Conservation (phyloP, 2,113 vertebrate species). For the Poecilia latipinna region DNA sequence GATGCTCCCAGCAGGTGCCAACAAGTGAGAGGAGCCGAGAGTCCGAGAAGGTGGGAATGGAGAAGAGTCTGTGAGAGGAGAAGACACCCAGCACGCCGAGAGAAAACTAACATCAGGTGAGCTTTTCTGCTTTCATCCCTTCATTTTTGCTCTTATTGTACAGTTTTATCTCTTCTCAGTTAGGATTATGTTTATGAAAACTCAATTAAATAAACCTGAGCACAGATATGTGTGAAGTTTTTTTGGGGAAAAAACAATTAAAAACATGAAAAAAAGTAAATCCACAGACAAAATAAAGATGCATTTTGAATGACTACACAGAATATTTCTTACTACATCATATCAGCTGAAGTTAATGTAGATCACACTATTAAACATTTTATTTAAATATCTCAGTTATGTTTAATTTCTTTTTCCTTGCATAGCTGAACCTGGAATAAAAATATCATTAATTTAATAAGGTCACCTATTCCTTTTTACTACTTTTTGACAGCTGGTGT, state of each 20-base stretch:
- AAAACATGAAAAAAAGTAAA: not conserved
- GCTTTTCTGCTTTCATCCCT: not conserved
- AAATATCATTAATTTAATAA: not conserved
- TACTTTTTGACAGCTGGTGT: not conserved
- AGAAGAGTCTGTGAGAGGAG: slow-evolving; percentile 70
- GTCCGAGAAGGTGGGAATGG: slow-evolving; percentile 52
- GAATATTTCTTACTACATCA: not conserved
- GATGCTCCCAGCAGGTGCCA: slow-evolving; percentile 81
- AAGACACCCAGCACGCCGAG: slow-evolving; percentile 43
- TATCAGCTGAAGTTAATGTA: not conserved
- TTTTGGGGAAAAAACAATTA: too few species aligned
- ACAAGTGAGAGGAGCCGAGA: slow-evolving; percentile 70
- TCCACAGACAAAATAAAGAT: not conserved
- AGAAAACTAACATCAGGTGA: slow-evolving; percentile 56
- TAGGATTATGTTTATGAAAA: too few species aligned
- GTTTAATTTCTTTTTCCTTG: not conserved
- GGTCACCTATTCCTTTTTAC: not conserved
- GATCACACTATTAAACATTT: not conserved
- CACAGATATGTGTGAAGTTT: too few species aligned
- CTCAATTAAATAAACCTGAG: not conserved
- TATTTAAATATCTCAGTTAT: not conserved
- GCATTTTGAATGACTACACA: not conserved
- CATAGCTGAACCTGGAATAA: not conserved
- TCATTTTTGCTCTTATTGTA: not conserved
- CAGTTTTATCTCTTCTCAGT: too few species aligned